Evolutionary conservation across 2,797 vertebrate species (phyloP), one percentile per base, ranked within the genome.

Genomic region (Tympanoctomys barrerae): DNA sequence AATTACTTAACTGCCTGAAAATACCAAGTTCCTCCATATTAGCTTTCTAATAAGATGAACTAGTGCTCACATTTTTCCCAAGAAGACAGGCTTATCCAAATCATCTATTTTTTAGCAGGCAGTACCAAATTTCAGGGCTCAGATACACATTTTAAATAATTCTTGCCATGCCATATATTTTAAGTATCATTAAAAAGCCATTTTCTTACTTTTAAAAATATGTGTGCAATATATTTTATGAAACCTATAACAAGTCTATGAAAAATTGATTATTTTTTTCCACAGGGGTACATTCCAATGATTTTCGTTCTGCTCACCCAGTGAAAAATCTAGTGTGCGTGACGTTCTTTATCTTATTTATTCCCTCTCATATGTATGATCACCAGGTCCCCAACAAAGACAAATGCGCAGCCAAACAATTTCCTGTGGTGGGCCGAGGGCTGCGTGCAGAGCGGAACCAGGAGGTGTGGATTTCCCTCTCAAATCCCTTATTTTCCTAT

Each of bases 191-290:
- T 89, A 97, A 98, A 98, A 80, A 91, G 39, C 79, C 97, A 94
- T 64, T 91, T 97, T 87, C 85, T 91, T 87, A 73, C 68, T 96
- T 97, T 54, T 94, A 95, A 97, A 97, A 98, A 88, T 96, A 94
- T 87, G 88, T 91, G 57, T 62, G n/a, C 6, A 73, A 97, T 93
- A 95, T 93, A 73, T 97, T 97, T 97, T 97, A 94, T 96, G 94
- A 86, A 97, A 96, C 95, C 89, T 97, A 78, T 96, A 98, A 96
- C 95, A 96, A 97, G 95, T 92, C 96, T 97, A 97, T 98, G 96
- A 98, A 97, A 98, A 97, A 97, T 95, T 97, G 96, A 97, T 98
- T 94, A 97, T 97, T 97, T 97, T 97, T 98, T 97, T 92, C 97
- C 92, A 96, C 66, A 89, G 94, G 91, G 95, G 92, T 94, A n/a